Conservation (phyloP, 1,140 invertebrate genomes). For the Leptinotarsa defecta region DNA sequence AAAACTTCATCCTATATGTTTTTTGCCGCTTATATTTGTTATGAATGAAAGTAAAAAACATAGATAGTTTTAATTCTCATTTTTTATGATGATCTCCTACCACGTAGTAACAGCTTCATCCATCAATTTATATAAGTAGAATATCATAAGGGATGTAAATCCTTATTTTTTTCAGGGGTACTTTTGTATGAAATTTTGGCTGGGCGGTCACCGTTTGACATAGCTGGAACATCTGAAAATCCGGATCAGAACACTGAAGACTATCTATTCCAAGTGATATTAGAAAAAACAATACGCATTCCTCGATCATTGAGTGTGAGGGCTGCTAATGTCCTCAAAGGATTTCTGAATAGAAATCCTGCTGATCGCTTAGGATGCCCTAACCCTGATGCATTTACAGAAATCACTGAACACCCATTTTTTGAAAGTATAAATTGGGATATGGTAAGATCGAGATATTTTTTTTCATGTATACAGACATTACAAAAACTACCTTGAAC, state of each 20-base stretch:
- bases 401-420: conserved; percentile 95
- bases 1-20: no score
- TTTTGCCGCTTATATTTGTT: no score
- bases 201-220: conserved; percentile 97
- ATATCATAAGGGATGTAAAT: no score
- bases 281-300: conserved; percentile 98
- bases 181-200: conserved; percentile 98
- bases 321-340: conserved; percentile 96
- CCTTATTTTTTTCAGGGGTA: conserved; percentile 71
- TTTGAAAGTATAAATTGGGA: conserved; percentile 99
- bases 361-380: conserved; percentile 92
- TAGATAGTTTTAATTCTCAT: no score
- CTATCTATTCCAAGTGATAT: conserved; percentile 97
- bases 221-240: conserved; percentile 93
- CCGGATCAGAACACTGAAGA: conserved; percentile 96
- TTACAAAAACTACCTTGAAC: background rate
- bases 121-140: no score
- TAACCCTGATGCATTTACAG: conserved; percentile 83
- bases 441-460: conserved; percentile 69
- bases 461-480: background rate
- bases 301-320: conserved; percentile 96
- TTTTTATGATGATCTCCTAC: no score
- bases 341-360: conserved; percentile 99
- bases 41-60: no score
- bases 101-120: no score